Evolutionary conservation across 2,888 invertebrate genomes (phyloP).

Genomic region (Ellobium chinense): DNA sequence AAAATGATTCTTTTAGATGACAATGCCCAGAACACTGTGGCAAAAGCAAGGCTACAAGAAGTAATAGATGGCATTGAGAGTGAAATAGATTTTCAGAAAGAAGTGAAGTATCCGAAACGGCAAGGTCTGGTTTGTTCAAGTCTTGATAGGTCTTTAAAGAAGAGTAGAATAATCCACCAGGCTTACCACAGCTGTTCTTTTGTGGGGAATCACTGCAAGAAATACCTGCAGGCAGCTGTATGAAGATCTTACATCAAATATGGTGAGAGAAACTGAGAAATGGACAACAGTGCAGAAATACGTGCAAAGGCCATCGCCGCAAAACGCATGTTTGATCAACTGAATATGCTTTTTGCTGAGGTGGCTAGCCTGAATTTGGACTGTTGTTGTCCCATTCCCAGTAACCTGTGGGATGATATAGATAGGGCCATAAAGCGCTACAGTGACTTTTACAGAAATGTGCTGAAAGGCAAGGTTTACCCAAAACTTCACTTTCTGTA

Average conservation of each 20-base stretch:
- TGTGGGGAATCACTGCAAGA: neutral
- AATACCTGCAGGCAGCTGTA: neutral
- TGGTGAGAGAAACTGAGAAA: neutral
- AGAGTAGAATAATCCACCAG: neutral
- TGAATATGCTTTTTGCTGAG: neutral
- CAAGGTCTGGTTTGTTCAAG: slow-evolving; percentile 9
- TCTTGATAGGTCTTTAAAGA: slow-evolving; percentile 1
- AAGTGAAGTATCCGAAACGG: neutral
- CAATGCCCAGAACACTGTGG: neutral
- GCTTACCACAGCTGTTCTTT: slow-evolving; percentile 8
- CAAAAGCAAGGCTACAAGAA: neutral
- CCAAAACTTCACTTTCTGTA: neutral
- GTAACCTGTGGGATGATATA: neutral
- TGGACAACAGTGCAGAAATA: neutral
- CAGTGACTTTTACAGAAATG: neutral
- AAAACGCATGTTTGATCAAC: neutral
- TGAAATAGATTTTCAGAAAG: neutral
- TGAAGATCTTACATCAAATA: neutral
- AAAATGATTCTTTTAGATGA: neutral
- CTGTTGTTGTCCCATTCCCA: neutral
- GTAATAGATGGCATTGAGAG: neutral
- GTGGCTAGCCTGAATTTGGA: neutral
- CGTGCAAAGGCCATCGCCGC: neutral
- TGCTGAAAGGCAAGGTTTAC: neutral
- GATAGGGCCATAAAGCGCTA: neutral